phyloP scores from a whole-genome alignment of 2,888 invertebrate species.

The Stenodema calcarata region DNA sequence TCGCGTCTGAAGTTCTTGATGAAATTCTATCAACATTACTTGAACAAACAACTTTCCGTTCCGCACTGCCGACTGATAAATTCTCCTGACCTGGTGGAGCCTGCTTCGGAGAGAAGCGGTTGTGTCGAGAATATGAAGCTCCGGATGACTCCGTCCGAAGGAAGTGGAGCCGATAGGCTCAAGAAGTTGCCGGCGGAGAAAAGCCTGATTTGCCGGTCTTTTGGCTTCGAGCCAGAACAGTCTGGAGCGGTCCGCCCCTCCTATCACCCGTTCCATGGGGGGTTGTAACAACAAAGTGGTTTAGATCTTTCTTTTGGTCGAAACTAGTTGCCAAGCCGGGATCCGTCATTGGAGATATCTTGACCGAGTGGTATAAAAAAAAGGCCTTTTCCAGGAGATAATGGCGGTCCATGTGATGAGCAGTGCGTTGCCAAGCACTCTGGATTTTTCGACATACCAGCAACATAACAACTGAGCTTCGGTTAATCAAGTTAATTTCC shows the following conservation, averaged over 20 bases:
- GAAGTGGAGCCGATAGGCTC: neutral
- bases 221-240: neutral
- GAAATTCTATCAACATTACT: too few relatives aligned
- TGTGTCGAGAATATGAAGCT: neutral
- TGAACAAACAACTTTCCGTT: neutral
- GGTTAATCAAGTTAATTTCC: too few relatives aligned
- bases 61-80: neutral
- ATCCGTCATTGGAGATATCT: neutral
- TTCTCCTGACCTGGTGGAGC: neutral
- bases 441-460: too few relatives aligned
- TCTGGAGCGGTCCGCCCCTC: neutral
- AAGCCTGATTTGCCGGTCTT: neutral
- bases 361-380: neutral
- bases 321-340: neutral
- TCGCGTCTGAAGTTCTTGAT: too few relatives aligned
- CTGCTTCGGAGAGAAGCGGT: neutral
- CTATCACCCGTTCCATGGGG: neutral
- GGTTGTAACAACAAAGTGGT: neutral
- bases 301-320: neutral
- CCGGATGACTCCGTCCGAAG: neutral
- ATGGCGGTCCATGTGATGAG: too few relatives aligned
- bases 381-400: too few relatives aligned
- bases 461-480: too few relatives aligned
- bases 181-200: neutral
- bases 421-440: too few relatives aligned